Evolutionary conservation across 2,888 invertebrate genomes (phyloP), one percentile per base, ranked within the genome.

Genomic region (Schrankia costaestrigalis): DNA sequence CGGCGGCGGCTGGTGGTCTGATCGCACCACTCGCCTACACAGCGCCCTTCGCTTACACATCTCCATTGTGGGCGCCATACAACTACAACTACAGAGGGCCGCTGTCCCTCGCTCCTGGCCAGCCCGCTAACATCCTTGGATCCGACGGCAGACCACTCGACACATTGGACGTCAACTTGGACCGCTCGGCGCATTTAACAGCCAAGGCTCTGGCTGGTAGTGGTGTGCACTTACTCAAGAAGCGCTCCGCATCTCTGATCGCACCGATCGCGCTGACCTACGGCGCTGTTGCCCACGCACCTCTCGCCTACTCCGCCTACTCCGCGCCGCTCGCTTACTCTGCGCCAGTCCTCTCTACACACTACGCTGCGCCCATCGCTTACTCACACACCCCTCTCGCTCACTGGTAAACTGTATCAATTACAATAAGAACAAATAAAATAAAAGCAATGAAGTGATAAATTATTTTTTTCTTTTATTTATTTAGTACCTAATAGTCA

Each of bases 1-100:
- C 90, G 50, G 78, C 89, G 51, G 90, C 85, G 52, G 81, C 85
- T 41, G 90, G 91, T 11, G 43, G 61, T 22, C 49, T 54, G 15
- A 11, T 65, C 38, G 41, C 51, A 17, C 48, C 31, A 25, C 26
- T 52, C 33, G 46, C 54, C 3, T 56, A 54, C 41, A 26, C 44
- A 25, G 47, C 71, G 3, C 57, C 68, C 8, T 3, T 18, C 32
- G 31, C 24, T 33, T 44, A 44, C 41, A 7, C 22, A 6, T 25
- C 31, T 2, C 32, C 29, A 2, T 6, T 18, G 22, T 7, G 19
- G 7, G 19, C 52, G 14, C 42, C 28, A 23, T 12, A 31, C 51
- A 80, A 81, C 71, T 82, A 80, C 65, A 80, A 81, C 71, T 82
- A 80, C 65, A 71, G 78, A 41, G 80, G 75, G 9, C 82, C 83